phyloP scores from a whole-genome alignment of 2,888 invertebrate genomes.

The Nomada flava region DNA sequence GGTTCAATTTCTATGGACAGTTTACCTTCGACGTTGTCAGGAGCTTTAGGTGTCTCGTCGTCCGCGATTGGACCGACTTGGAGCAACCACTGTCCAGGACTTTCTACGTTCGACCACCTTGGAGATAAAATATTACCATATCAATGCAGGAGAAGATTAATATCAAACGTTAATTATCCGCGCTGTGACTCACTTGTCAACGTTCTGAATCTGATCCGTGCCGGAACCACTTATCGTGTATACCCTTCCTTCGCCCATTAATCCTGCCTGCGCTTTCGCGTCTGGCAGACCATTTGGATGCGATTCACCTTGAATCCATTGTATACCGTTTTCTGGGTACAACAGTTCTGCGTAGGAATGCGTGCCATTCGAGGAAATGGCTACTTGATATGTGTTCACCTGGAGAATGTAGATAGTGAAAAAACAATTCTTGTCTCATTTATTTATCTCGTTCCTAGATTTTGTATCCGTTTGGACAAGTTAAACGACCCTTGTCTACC shows the following conservation, averaged over 20 bases:
- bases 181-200: slow-evolving; percentile 88
- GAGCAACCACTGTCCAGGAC: slow-evolving; percentile 94
- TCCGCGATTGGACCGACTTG: slow-evolving; percentile 90
- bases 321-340: slow-evolving; percentile 94
- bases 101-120: slow-evolving; percentile 94
- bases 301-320: slow-evolving; percentile 95
- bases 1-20: background rate
- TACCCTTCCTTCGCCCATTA: slow-evolving; percentile 92
- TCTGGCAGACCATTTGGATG: slow-evolving; percentile 93
- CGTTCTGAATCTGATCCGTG: slow-evolving; percentile 93
- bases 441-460: background rate
- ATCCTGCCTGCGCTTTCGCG: slow-evolving; percentile 96
- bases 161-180: background rate
- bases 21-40: slow-evolving; percentile 85
- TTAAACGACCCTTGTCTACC: slow-evolving; percentile 77
- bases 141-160: slow-evolving; percentile 28
- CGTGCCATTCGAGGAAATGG: slow-evolving; percentile 87
- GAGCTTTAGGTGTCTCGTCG: slow-evolving; percentile 88
- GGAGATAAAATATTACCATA: slow-evolving; percentile 70
- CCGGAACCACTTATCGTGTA: slow-evolving; percentile 94
- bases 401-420: slow-evolving; percentile 69
- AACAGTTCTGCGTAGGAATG: slow-evolving; percentile 94
- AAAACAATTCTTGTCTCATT: background rate
- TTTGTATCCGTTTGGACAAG: background rate
- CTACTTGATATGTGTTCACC: slow-evolving; percentile 95